Evolutionary conservation across 2,888 invertebrate genomes (phyloP), one percentile per base, ranked within the genome.

Genomic region (Anticlea derivata): DNA sequence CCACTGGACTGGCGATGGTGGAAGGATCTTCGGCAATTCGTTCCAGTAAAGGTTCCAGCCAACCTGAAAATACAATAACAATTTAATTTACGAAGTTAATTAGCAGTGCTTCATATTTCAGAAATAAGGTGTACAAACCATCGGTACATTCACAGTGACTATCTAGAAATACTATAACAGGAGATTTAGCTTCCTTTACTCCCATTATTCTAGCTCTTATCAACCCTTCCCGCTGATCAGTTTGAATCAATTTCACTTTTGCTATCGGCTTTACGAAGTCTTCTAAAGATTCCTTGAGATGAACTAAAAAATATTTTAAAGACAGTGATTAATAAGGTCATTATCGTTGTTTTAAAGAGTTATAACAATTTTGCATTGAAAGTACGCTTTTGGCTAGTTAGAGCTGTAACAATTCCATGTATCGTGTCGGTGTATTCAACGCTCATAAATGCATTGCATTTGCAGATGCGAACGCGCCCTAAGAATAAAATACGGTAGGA

Each of bases 61-160:
- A 98, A 12, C 98, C 95, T 95, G 74, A 20, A 73, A 73, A 44
- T 38, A 47, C 17, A 4, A 17, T 3, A 17, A 17, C 17, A 17
- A 3, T 17, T 17, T 17, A 17, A 17, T n/a, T n/a, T n/a, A n/a
- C n/a, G n/a, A n/a, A n/a, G n/a, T n/a, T n/a, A n/a, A n/a, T n/a
- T n/a, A n/a, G n/a, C n/a, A n/a, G n/a, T n/a, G n/a, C n/a, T n/a
- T n/a, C n/a, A n/a, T n/a, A n/a, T n/a, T n/a, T n/a, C n/a, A n/a
- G n/a, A 29, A 4, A 5, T 29, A 27, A 8, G 0, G 10, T 10
- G 7, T 22, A 35, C 20, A 22, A 60, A 94, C 94, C 97, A 71
- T 93, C 92, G 10, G 97, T 94, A 81, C 98, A 98, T 86, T 99
- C 99, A 86, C 99, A 98, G 81, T 99, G 99, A 12, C 98, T 98